Evolutionary conservation across 2,888 invertebrate genomes (phyloP).

Genomic region (Chorisops tibialis): DNA sequence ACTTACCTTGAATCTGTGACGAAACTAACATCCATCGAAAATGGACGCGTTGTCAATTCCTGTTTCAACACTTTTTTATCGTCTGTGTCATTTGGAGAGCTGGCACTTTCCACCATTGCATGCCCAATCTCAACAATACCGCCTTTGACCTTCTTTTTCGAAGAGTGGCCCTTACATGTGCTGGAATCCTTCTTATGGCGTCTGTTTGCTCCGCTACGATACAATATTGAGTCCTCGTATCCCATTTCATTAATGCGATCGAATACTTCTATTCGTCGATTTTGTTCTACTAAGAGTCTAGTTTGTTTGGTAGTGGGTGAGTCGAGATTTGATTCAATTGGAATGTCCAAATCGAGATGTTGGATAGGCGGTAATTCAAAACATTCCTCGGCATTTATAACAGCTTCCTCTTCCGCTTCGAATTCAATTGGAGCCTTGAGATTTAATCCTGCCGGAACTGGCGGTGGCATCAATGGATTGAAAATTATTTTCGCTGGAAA

Average conservation of each 20-base stretch:
- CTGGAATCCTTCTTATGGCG: conserved; percentile 39
- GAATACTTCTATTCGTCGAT: conserved; percentile 61
- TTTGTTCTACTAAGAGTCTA: conserved; percentile 39
- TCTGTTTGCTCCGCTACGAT: conserved; percentile 57
- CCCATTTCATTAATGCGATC: conserved; percentile 70
- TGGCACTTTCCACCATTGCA: background rate
- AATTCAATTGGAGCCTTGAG: conserved; percentile 48
- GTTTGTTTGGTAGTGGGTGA: conserved; percentile 41
- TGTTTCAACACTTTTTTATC: conserved; percentile 2
- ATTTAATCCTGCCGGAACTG: conserved; percentile 42
- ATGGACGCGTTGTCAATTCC: conserved; percentile 47
- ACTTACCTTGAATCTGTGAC: conserved; percentile 42
- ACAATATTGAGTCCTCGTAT: conserved; percentile 66
- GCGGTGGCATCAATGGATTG: conserved; percentile 48
- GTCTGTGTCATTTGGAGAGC: background rate
- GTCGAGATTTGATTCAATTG: conserved; percentile 47
- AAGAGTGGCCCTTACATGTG: conserved; percentile 39
- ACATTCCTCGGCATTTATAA: conserved; percentile 70
- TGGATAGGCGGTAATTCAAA: conserved; percentile 66
- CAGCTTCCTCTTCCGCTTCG: conserved; percentile 51
- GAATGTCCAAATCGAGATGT: conserved; percentile 53
- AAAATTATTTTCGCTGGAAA: conserved; percentile 45
- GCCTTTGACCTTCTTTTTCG: conserved; percentile 3
- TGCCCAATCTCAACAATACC: conserved; percentile 51
- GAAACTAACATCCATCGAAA: conserved; percentile 54